Conservation (phyloP, 2,113 vertebrate species). For the Stigmatopora nigra region DNA sequence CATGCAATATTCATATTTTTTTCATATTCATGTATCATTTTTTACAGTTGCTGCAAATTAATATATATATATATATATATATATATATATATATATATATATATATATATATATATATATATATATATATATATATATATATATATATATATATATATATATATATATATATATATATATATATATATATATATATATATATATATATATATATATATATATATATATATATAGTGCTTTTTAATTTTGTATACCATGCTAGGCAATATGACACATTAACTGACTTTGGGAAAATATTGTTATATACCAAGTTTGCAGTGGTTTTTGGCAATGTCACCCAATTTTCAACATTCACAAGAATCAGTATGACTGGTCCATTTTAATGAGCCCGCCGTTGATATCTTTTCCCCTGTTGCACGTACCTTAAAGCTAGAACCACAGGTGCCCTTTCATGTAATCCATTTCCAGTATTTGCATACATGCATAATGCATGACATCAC, state of each 20-base stretch:
- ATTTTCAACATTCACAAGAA: background rate
- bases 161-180: no score
- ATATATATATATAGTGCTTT: background rate
- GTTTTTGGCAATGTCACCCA: background rate
- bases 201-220: no score
- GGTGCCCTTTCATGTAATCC: constrained; percentile 13
- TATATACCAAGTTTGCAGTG: background rate
- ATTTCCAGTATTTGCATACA: constrained; percentile 5
- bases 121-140: no score
- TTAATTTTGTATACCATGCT: background rate
- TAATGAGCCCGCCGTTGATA: background rate
- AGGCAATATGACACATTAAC: background rate
- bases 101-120: no score
- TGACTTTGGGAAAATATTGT: background rate
- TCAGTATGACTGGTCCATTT: background rate
- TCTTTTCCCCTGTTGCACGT: constrained; percentile 1
- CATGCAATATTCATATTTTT: no score
- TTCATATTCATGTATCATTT: no score
- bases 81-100: no score
- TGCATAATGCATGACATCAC: constrained; percentile 7
- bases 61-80: no score
- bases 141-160: no score
- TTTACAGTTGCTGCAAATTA: no score
- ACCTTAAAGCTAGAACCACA: constrained; percentile 9
- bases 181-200: no score